Base-by-base conservation (phyloP, 2,797 vertebrate species). In the Clarias fuscus region DNA sequence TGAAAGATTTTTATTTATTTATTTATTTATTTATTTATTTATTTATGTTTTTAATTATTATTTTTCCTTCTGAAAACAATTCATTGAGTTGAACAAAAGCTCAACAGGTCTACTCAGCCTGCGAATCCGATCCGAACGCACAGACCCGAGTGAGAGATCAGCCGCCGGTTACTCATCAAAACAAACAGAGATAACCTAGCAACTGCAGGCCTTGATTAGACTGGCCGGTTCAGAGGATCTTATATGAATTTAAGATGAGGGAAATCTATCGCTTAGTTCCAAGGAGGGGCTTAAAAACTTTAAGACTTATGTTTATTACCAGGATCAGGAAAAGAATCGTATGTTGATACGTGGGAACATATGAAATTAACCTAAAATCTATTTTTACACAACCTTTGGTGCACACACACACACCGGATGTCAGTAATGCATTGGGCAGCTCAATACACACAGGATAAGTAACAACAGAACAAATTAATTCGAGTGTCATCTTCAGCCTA, bases 101-200 rank as follows among this genome's bases (percentile, higher is more conserved):
- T 7, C 43, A 56, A 53, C 4, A 30, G 17, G 75, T 77, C 53
- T 77, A 30, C 17, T 27, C 73, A 37, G 27, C 30, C 43, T 15
- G 24, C 0, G 48, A 18, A n/a, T 30, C n/a, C 53, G 5, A 77
- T 58, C 53, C 4, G 0, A 77, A 15, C 17, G 33, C 8, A 58
- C 2, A 65, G n/a, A 84, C 75, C 86, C 71, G 73, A 77, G 81
- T 70, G 86, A 64, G 70, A 72, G 70, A 79, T 79, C 86, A 71
- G 65, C 22, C 43, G 18, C 37, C 75, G 15, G 24, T 72, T 62
- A 70, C 37, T 40, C 40, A 37, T 43, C 82, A 87, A 87, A 84
- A 84, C 83, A 88, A 88, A 85, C 71, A 84, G n/a, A 85, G 77
- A 53, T 82, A 81, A 82, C 83, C 33, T 85, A 85, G 86, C 86